A percentile compares a stretch with the other conserved stretches of the same genome.
These are phyloP conservation scores for Pogonocherus hispidulus DNA, from an alignment of 2,888 invertebrate genomes.

Conservation along the genomic window DNA sequence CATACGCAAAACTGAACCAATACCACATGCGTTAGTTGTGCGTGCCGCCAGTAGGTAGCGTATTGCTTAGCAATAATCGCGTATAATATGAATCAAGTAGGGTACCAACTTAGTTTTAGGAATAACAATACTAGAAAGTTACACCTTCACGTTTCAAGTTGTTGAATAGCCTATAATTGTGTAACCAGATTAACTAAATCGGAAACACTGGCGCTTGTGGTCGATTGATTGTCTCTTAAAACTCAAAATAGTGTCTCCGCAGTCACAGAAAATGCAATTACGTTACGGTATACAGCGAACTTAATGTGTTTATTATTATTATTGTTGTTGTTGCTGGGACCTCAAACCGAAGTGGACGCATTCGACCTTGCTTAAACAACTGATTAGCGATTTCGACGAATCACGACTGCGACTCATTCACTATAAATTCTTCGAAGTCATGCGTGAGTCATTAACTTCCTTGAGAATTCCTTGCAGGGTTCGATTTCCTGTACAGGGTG, in stretches of 20 bases:
- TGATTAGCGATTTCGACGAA: not conserved
- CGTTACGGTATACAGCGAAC: not conserved
- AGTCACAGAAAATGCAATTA: not conserved
- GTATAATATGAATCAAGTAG: too few species aligned
- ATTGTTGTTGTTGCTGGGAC: not conserved
- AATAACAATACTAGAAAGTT: too few species aligned
- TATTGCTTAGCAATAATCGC: too few species aligned
- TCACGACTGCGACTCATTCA: not conserved
- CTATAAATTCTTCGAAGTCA: not conserved
- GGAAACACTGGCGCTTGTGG: not conserved
- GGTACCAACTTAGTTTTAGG: too few species aligned
- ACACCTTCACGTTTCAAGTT: too few species aligned
- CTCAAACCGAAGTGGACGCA: not conserved
- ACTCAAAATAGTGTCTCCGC: too few species aligned
- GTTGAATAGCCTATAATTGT: too few species aligned
- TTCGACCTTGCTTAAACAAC: conserved; percentile 42
- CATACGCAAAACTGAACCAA: too few species aligned
- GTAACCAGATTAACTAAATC: not conserved
- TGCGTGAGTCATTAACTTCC: conserved; percentile 33
- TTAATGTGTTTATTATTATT: not conserved
- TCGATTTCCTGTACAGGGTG: conserved; percentile 36
- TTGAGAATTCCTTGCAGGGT: conserved; percentile 28
- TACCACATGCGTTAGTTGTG: too few species aligned
- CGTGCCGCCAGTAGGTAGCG: too few species aligned
- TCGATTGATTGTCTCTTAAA: not conserved